Percentiles rank a stretch among this genome's conserved stretches.
These are phyloP conservation scores for Corythaixoides concolor DNA, from an alignment of 2,113 vertebrate genomes.

Conservation along the genomic window DNA sequence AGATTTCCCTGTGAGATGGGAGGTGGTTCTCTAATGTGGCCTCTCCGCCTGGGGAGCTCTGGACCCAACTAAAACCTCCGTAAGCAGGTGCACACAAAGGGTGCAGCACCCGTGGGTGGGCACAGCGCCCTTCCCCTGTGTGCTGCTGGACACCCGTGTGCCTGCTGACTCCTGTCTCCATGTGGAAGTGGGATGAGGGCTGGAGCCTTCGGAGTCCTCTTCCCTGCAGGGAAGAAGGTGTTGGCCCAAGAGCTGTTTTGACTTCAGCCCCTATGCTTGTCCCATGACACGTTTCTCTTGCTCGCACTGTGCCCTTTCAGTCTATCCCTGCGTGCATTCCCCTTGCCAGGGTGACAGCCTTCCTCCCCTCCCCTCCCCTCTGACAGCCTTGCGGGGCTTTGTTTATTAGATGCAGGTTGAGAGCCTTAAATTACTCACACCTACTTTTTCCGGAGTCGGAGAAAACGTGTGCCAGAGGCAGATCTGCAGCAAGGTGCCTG, in stretches of 20 bases:
- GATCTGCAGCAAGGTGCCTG: not conserved
- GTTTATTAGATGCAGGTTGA: not conserved
- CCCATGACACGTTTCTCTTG: not conserved
- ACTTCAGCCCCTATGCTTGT: not conserved
- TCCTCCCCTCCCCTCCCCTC: not conserved
- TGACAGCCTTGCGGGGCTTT: not conserved
- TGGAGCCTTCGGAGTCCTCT: not conserved
- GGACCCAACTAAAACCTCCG: accelerated
- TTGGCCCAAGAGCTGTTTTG: not conserved
- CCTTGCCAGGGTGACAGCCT: not conserved
- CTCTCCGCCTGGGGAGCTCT: not conserved
- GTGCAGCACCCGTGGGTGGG: accelerated
- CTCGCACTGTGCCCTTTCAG: not conserved
- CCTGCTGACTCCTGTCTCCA: accelerated
- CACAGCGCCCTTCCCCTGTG: too few relatives aligned
- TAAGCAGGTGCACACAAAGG: accelerated
- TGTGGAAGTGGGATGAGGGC: not conserved
- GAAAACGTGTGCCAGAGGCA: not conserved
- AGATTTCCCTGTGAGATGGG: not conserved
- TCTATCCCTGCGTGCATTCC: accelerated
- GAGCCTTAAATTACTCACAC: not conserved
- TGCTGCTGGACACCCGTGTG: accelerated
- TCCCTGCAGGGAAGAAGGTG: not conserved
- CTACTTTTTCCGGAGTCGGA: not conserved
- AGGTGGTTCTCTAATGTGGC: not conserved